Base-by-base conservation (phyloP, 1,140 invertebrate genomes). In the Ruditapes philippinarum region DNA sequence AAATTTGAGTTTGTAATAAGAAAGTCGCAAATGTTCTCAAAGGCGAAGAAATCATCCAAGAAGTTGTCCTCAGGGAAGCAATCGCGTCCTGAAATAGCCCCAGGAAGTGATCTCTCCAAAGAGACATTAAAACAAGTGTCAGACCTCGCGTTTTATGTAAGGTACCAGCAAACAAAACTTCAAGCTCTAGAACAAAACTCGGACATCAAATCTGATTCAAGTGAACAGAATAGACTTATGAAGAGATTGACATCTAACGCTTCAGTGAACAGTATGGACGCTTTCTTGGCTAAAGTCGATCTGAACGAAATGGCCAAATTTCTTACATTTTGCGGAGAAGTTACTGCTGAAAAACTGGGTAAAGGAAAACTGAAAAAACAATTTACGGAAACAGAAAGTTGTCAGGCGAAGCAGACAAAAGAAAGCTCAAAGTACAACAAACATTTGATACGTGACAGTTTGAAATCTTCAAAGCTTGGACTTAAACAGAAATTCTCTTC, bases 231-330 rank as follows among this genome's bases (percentile, higher is more conserved):
- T 0, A 70, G 40, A n/a, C 51, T 62, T 4, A 86, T 86, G 73
- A 60, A 33, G 25, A 54, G 73, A 36, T n/a, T 86, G 33, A 78
- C 51, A 5, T 42, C 70, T 25, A 51, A 86, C 42, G 68, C 84
- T 11, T 86, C 84, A 28, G 49, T 68, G 7, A 78, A 78, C 73
- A 86, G 84, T 74, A 86, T 86, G 84, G 84, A 86, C 54, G 84
- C 73, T 54, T 86, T 86, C 73, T 49, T 86, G 4, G 84, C 84
- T 22, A 86, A 78, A 31, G 38, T 73, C 19, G 73, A 86, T 28
- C 54, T 86, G 68, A 40, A 86, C 38, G 70, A 86, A 49, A 86
- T 86, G 84, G 73, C 70, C 22, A 45, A 38, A n/a, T 78, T 86
- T 62, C 54, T 86, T 1, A 74, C 7, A 3, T 86, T 86, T 36